Conservation (phyloP, 2,113 vertebrate genomes). For the Cololabis saira region DNA sequence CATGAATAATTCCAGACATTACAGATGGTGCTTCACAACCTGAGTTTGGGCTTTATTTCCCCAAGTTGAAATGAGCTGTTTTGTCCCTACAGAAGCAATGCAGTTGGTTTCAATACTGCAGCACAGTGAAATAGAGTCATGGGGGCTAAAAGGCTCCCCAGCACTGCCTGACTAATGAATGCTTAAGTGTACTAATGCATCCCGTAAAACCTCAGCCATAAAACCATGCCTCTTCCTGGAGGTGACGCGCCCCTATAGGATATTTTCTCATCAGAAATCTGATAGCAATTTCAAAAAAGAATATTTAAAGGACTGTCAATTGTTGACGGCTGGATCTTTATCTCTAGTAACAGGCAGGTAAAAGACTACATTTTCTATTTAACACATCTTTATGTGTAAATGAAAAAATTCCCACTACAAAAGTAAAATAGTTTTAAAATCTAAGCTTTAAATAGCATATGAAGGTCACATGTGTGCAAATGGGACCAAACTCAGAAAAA, state of each 20-base stretch:
- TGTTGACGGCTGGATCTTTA: conserved; percentile 13
- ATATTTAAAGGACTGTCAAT: background rate
- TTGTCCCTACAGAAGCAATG: conserved; percentile 13
- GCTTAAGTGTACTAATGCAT: conserved; percentile 76
- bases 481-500: conserved; percentile 19
- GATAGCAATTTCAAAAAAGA: conserved; percentile 18
- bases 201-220: conserved; percentile 66
- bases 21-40: background rate
- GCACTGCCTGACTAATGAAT: conserved; percentile 64
- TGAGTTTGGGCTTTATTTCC: conserved; percentile 17
- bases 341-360: conserved; percentile 8
- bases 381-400: background rate
- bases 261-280: conserved; percentile 44
- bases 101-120: conserved; percentile 13
- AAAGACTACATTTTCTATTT: background rate
- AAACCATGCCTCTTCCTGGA: conserved; percentile 58
- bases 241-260: conserved; percentile 50
- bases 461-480: background rate
- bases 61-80: conserved; percentile 16
- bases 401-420: too few species aligned
- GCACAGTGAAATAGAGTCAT: conserved; percentile 45
- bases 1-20: background rate
- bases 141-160: conserved; percentile 42
- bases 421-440: too few species aligned
- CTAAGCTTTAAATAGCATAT: background rate